Conservation (phyloP, 2,113 vertebrate genomes). For the Struthidea cinerea region DNA sequence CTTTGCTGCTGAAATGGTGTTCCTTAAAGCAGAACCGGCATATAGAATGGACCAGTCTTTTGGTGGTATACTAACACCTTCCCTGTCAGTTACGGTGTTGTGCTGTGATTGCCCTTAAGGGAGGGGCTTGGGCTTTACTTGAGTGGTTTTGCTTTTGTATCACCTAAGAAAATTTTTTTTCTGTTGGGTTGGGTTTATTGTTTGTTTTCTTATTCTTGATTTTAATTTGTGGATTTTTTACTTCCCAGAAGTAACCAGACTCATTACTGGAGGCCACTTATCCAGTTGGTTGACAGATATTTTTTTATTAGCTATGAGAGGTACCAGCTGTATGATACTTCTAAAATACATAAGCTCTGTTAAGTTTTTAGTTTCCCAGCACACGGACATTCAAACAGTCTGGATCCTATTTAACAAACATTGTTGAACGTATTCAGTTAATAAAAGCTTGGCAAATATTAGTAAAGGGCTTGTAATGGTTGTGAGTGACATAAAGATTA, state of each 20-base stretch:
- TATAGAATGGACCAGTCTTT: not conserved
- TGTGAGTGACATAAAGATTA: slow-evolving; percentile 34
- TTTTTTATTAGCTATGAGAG: not conserved
- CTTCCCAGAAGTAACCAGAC: not conserved
- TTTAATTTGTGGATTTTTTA: not conserved
- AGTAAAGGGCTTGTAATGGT: slow-evolving; percentile 50
- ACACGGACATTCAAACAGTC: not conserved
- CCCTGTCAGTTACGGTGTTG: not conserved
- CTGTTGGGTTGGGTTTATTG: not conserved
- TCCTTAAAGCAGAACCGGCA: not conserved
- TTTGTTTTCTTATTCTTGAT: not conserved
- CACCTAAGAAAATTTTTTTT: not conserved
- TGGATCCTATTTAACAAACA: slow-evolving; percentile 36
- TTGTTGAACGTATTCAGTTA: slow-evolving; percentile 25
- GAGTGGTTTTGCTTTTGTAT: not conserved
- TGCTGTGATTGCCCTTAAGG: not conserved
- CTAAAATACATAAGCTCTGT: not conserved
- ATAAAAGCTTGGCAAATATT: slow-evolving; percentile 64
- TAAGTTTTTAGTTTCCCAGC: not conserved
- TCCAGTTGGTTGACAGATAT: not conserved
- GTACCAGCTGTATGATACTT: not conserved
- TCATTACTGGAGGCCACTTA: not conserved
- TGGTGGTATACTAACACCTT: not conserved
- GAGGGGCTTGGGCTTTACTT: not conserved
- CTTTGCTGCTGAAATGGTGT: not conserved